Conservation (phyloP, 2,888 invertebrate species). For the Lydus trimaculatus region DNA sequence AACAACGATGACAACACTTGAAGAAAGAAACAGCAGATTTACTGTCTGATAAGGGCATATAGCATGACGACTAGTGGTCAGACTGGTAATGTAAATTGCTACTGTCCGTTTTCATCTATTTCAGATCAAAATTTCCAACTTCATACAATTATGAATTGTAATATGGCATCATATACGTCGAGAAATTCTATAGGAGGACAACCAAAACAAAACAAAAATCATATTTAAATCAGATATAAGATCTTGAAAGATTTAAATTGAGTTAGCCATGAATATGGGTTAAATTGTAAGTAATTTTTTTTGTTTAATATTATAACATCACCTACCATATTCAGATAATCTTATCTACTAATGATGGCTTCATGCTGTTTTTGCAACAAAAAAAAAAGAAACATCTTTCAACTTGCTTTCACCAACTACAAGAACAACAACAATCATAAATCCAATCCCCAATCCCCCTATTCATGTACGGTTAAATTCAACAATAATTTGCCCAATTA, state of each 20-base stretch:
- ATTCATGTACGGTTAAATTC: background rate
- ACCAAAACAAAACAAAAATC: background rate
- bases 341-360: background rate
- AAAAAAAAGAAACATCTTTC: background rate
- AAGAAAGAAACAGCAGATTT: slow-evolving; percentile 19
- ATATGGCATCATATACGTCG: too few species aligned
- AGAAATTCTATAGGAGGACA: background rate
- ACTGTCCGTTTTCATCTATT: background rate
- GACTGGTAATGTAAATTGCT: slow-evolving; percentile 26
- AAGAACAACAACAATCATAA: background rate
- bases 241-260: too few species aligned
- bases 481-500: background rate
- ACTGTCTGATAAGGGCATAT: slow-evolving; percentile 19
- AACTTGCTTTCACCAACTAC: background rate
- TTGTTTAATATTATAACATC: too few species aligned
- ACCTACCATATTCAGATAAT: background rate
- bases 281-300: background rate
- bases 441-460: background rate
- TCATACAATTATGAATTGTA: background rate
- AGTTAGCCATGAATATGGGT: too few species aligned
- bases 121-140: background rate
- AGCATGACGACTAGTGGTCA: slow-evolving; percentile 23
- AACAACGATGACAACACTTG: background rate
- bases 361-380: background rate
- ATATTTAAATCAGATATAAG: too few species aligned